Evolutionary conservation across 2,888 invertebrate genomes (phyloP).

Genomic region (Caenorhabditis sp.): DNA sequence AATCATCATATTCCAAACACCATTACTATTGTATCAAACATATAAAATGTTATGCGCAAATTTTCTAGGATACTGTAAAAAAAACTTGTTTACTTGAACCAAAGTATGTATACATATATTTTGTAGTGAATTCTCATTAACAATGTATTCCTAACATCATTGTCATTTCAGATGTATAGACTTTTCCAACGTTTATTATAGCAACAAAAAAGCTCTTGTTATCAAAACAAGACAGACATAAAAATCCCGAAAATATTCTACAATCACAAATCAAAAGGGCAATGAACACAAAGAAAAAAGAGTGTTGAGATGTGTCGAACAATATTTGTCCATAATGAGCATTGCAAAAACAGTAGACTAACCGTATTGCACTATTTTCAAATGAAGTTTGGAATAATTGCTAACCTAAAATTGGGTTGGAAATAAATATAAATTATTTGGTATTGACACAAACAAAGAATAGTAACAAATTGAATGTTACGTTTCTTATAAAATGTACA

Average conservation of each 20-base stretch:
- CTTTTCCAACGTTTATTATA: not conserved
- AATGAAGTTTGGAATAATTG: slow-evolving; percentile 18
- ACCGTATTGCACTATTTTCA: slow-evolving; percentile 32
- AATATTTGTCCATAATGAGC: not conserved
- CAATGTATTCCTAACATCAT: too few relatives aligned
- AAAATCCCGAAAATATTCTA: not conserved
- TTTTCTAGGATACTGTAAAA: too few relatives aligned
- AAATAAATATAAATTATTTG: slow-evolving; percentile 8
- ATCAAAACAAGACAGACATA: not conserved
- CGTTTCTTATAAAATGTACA: not conserved
- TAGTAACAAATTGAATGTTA: not conserved
- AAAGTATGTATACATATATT: too few relatives aligned
- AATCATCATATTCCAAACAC: too few relatives aligned
- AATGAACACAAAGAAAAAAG: not conserved
- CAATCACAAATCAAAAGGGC: not conserved
- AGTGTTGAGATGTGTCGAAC: not conserved
- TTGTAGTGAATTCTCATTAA: too few relatives aligned
- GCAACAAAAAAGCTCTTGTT: not conserved
- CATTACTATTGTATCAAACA: too few relatives aligned
- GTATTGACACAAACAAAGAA: not conserved
- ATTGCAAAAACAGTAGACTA: slow-evolving; percentile 20
- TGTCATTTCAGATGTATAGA: not conserved
- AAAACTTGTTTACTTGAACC: too few relatives aligned
- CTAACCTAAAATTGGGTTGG: too few relatives aligned
- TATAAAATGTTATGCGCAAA: too few relatives aligned